Evolutionary conservation across 2,888 invertebrate genomes (phyloP).

Genomic region (Saturnia pavonia): DNA sequence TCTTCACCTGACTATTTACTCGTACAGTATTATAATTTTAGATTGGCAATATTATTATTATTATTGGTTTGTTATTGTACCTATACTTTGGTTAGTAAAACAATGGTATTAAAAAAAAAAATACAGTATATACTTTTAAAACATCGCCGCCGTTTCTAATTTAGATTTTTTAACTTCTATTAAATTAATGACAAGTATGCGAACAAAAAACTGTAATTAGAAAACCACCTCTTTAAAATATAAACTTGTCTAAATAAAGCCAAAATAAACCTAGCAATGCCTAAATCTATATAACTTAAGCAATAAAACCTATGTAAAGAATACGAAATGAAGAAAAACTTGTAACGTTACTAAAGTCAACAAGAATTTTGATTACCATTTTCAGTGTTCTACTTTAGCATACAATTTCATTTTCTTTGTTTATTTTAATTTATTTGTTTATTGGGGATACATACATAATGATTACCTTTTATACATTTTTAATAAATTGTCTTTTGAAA

Average conservation of each 20-base stretch:
- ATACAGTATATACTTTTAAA: no score
- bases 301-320: neutral
- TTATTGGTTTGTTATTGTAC: no score
- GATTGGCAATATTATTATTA: no score
- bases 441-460: neutral
- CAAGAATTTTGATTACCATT: conserved; percentile 18
- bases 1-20: no score
- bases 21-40: no score
- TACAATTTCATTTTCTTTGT: conserved; percentile 18
- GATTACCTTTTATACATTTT: neutral
- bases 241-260: neutral
- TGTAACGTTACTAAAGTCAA: conserved; percentile 17
- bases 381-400: conserved; percentile 12
- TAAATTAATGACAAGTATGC: no score
- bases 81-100: no score
- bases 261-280: neutral
- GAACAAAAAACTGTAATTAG: neutral
- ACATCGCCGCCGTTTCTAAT: no score
- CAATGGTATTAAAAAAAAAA: no score
- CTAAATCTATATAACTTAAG: neutral
- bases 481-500: no score
- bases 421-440: conserved; percentile 1
- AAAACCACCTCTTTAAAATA: neutral
- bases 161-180: no score
- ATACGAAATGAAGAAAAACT: neutral